Evolutionary conservation across 2,888 invertebrate genomes (phyloP), one percentile per base, ranked within the genome.

Genomic region (Eupeodes luniger): DNA sequence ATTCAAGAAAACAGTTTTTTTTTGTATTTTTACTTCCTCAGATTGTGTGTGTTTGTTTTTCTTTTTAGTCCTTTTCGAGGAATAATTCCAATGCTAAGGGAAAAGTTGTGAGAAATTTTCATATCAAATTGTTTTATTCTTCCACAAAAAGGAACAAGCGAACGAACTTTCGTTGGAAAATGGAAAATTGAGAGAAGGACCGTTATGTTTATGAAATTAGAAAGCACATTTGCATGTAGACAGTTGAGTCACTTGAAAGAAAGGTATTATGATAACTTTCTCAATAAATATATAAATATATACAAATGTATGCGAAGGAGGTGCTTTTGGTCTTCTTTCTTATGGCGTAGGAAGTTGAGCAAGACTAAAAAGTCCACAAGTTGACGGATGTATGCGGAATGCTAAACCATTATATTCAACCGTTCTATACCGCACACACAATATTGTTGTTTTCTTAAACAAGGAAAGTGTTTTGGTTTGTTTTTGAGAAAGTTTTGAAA

Each of bases 181-280:
- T 12, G 10, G 51, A 44, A 67, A 47, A 47, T 47, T 11, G 10
- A 59, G 49, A 16, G 79, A 47, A 67, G 76, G 74, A 67, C 14
- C 27, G 81, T 74, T 81, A 81, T 88, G 87, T 77, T 88, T 88
- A 84, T 74, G 80, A 81, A 81, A 88, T 84, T 79, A 81, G 81
- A 80, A 84, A 88, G 44, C 81, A 69, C 84, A 87, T 87, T 87
- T 84, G 84, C 80, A 87, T 84, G 44, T 74, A 84, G 70, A 76
- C 80, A 51, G 44, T 57, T 57, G 59, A 72, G 57, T 55, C 72
- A 72, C 72, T 76, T 27, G 77, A 62, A 74, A 51, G 6, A 40
- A 40, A 40, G 80, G 74, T 66, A 78, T 78, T 72, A 76, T 80
- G 75, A 76, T 64, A 75, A 55, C 47, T 55, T 62, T 77, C 27